phyloP scores from a whole-genome alignment of 2,113 vertebrate species.

The Pseudopodoces humilis region DNA sequence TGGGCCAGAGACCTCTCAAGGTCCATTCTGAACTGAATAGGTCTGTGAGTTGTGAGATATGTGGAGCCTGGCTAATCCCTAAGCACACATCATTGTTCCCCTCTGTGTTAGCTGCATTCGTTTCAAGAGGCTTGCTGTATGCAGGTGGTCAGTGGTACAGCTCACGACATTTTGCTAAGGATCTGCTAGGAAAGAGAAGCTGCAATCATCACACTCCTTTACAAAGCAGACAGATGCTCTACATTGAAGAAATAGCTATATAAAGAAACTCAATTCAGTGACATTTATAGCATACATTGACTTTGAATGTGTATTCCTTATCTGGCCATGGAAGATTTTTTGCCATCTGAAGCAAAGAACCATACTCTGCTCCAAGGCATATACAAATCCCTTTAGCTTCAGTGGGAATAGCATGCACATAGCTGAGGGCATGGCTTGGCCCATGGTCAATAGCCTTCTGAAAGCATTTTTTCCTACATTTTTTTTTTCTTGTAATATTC shows the following conservation, averaged over 20 bases:
- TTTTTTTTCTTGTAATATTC: neutral
- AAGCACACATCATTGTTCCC: neutral
- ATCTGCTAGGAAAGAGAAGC: neutral
- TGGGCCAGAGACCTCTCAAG: neutral
- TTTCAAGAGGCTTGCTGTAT: neutral
- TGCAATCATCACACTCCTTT: neutral
- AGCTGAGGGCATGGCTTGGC: slow-evolving; percentile 36
- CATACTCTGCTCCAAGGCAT: neutral
- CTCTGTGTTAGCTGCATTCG: neutral
- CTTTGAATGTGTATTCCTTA: neutral
- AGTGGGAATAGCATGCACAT: neutral
- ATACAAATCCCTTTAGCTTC: neutral
- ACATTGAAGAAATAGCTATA: neutral
- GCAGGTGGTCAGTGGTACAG: neutral
- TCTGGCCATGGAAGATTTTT: neutral
- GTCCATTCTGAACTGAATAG: neutral
- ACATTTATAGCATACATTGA: neutral
- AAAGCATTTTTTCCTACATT: neutral
- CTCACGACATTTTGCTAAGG: accelerated
- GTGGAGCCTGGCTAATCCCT: neutral
- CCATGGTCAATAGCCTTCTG: neutral
- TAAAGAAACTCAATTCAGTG: neutral
- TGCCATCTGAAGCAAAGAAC: neutral
- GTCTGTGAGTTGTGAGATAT: neutral
- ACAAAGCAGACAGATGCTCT: neutral